Base-by-base conservation (phyloP, 2,113 vertebrate species). In the Hydrochoerus hydrochaeris region DNA sequence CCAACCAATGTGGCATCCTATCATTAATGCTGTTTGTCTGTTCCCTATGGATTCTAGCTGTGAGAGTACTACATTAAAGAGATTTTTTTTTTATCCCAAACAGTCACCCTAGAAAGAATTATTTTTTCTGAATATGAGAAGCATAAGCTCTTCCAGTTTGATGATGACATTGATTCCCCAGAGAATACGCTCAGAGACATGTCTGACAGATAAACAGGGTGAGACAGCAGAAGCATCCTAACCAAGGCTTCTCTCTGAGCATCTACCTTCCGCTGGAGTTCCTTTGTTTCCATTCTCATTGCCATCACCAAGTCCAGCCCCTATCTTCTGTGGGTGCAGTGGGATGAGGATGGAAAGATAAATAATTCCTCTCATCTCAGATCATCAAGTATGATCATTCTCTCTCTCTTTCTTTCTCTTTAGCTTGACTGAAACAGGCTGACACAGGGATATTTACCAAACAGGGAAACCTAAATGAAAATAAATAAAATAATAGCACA, bases 261-360 rank as follows among this genome's bases (percentile, higher is more conserved):
- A 41, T 19, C 86, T 5, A 0, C 5, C 87, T 85, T 60, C 90
- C 95, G 84, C 92, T 88, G 54, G 96, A 93, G 90, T 73, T 69
- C 65, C 57, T 88, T 87, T 95, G 60, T 95, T 97, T 95, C 93
- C 73, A 75, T 83, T 93, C 69, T 20, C 32, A 88, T 97, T 88
- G 87, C 93, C 44, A 95, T 63, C 57, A 85, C 52, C 41, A 89
- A 62, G 35, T 58, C 63, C 60, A 67, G n/a, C 46, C 28, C 8
- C 14, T 54, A 19, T 91, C 71, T 87, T 90, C 44, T 63, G 44
- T n/a, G 69, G 52, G 52, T 91, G 41, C 32, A 14, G 26, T 80
- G 41, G 30, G 14, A 10, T 46, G 28, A 13, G 26, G 10, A 58
- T 38, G 1, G 30, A 49, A 78, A 30, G 41, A 84, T 41, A 94